These are phyloP conservation scores for Lasiurus borealis DNA, from an alignment of 2,113 vertebrate genomes.

Conservation along the genomic window DNA sequence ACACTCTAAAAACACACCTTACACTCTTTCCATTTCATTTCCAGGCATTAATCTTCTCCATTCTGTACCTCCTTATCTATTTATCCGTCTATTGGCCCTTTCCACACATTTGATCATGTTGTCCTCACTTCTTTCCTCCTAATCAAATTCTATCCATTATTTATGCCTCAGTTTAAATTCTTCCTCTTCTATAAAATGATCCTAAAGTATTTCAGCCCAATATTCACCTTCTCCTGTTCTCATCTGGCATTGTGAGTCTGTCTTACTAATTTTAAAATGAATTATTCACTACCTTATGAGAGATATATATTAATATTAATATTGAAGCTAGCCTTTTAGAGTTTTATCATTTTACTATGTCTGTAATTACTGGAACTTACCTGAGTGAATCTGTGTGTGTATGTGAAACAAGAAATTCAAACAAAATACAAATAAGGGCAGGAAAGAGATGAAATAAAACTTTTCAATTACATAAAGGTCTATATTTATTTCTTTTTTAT, in stretches of 20 bases:
- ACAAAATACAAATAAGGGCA: conserved; percentile 23
- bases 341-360: not conserved
- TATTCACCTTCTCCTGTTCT: not conserved
- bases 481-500: not conserved
- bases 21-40: not conserved
- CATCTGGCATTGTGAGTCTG: not conserved
- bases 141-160: conserved; percentile 35
- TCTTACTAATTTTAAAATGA: conserved; percentile 54
- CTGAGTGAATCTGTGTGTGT: not conserved
- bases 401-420: not conserved
- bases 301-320: not conserved
- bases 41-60: not conserved
- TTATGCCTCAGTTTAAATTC: conserved; percentile 3
- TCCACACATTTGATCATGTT: not conserved
- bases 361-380: not conserved
- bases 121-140: not conserved
- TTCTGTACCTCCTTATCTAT: not conserved
- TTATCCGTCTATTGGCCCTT: not conserved
- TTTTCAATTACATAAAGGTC: not conserved
- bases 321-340: not conserved
- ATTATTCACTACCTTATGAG: not conserved
- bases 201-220: conserved; percentile 20
- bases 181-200: not conserved
- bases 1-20: not conserved
- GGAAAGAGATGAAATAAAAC: not conserved